These are phyloP conservation scores for Ethmia dodecea DNA, from an alignment of 2,888 invertebrate genomes.

Conservation along the genomic window DNA sequence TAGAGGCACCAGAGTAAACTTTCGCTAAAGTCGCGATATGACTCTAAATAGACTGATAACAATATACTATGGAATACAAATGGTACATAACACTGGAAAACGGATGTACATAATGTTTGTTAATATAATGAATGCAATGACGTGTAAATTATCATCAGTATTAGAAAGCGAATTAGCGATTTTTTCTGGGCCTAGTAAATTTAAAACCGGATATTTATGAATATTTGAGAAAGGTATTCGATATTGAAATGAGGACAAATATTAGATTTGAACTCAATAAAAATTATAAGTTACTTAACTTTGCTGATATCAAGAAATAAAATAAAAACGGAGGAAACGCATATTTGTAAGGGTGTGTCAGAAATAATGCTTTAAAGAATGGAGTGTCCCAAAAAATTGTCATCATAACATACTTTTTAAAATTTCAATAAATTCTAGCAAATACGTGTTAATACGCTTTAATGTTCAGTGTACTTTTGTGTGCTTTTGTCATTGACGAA, in stretches of 20 bases:
- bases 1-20: conserved; percentile 34
- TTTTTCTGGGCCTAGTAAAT: not conserved
- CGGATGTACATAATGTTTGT: conserved; percentile 4
- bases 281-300: no score
- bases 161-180: conserved; percentile 17
- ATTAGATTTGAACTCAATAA: no score
- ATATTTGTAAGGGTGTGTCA: conserved; percentile 20
- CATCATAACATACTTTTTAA: conserved; percentile 33
- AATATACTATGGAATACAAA: conserved; percentile 51
- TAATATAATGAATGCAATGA: conserved; percentile 12
- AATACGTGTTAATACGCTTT: conserved; percentile 46
- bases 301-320: not conserved
- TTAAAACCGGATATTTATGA: conserved; percentile 1
- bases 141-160: no score
- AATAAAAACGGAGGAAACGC: not conserved
- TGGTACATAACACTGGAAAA: conserved; percentile 18
- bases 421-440: conserved; percentile 36
- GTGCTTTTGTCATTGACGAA: no score
- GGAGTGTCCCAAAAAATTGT: conserved; percentile 27
- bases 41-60: conserved; percentile 42
- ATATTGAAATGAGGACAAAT: no score
- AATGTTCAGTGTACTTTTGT: conserved; percentile 24
- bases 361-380: conserved; percentile 15
- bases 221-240: not conserved
- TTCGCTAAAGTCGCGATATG: conserved; percentile 43